These are phyloP conservation scores for Drosophila pallidifrons DNA, from an alignment of 1,140 invertebrate species.

Conservation along the genomic window DNA sequence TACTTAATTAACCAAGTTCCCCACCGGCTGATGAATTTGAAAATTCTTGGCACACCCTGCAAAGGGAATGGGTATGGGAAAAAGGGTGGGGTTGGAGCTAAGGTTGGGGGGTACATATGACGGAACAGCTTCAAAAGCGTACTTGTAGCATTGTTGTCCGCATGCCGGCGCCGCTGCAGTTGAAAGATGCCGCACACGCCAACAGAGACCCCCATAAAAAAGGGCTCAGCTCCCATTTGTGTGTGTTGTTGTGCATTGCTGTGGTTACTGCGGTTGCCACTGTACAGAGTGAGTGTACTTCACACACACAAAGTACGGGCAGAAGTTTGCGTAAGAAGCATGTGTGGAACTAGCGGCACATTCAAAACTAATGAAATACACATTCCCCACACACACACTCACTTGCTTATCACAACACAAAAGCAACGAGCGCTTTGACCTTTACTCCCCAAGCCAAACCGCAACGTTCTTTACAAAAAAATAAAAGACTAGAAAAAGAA, in stretches of 20 bases:
- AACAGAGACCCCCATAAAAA: slow-evolving; percentile 16
- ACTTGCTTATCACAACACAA: slow-evolving; percentile 58
- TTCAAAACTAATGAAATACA: slow-evolving; percentile 64
- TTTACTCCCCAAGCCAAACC: slow-evolving; percentile 30
- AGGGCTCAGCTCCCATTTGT: slow-evolving; percentile 17
- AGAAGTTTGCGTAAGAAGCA: slow-evolving; percentile 35
- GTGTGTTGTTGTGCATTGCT: slow-evolving; percentile 16
- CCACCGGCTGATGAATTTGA: slow-evolving; percentile 34
- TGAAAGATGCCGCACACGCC: slow-evolving; percentile 73
- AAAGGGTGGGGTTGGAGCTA: not conserved
- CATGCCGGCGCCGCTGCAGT: slow-evolving; percentile 64
- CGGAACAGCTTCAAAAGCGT: slow-evolving; percentile 50
- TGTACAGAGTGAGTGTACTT: not conserved
- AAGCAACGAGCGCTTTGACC: slow-evolving; percentile 56
- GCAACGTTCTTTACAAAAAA: slow-evolving; percentile 9
- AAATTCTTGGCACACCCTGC: slow-evolving; percentile 48
- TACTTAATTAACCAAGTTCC: slow-evolving; percentile 64
- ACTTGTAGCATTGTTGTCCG: slow-evolving; percentile 64
- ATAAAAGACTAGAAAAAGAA: slow-evolving; percentile 8
- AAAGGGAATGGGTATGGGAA: not conserved
- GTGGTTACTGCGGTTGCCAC: slow-evolving; percentile 34
- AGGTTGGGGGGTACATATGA: not conserved
- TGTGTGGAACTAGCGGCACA: slow-evolving; percentile 64
- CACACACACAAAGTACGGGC: slow-evolving; percentile 9
- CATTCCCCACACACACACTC: slow-evolving; percentile 52